Evolutionary conservation across 2,888 invertebrate species (phyloP), one percentile per base, ranked within the genome.

Genomic region (Cosmorhoe ocellata): DNA sequence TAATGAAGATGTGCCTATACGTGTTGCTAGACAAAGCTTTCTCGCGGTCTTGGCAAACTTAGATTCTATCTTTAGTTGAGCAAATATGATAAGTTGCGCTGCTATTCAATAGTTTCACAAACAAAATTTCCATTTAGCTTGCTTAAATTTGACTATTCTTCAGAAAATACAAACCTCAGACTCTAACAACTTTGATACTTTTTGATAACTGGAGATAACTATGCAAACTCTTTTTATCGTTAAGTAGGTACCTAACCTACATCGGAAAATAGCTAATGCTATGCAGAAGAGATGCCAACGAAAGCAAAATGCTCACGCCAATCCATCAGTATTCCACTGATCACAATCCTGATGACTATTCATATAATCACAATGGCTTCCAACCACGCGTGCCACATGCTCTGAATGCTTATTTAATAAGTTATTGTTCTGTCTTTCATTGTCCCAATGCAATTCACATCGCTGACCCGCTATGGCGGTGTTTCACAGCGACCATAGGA

Each of bases 371-470:
- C 53, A 56, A 60, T 56, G 51, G 49, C 39, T 37, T 42, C 38
- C 40, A 41, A 11, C 44, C 43, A 44, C 44, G 60, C 55, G 58
- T 56, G 60, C 51, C 56, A 39, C 49, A 47, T 52, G 53, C 44
- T 53, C 53, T 43, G 55, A 49, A 51, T 51, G 36, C 52, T 60
- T 46, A 60, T n/a, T 51, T 45, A 47, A 54, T 59, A 49, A 53
- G 40, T 54, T 43, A 49, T 40, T 47, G 47, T 47, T 38, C 30
- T 22, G 41, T 41, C n/a, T 41, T 39, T 10, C 42, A 46, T 40
- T 54, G 51, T 43, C 41, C 36, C 32, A 13, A 34, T 27, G 47
- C 47, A 37, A 26, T 12, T 27, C 36, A 36, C 31, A 48, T 40
- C n/a, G 30, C 10, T 26, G 9, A 9, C 48, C 39, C 31, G 43